Evolutionary conservation across 2,113 vertebrate genomes (phyloP).

Genomic region (Rynchops niger): DNA sequence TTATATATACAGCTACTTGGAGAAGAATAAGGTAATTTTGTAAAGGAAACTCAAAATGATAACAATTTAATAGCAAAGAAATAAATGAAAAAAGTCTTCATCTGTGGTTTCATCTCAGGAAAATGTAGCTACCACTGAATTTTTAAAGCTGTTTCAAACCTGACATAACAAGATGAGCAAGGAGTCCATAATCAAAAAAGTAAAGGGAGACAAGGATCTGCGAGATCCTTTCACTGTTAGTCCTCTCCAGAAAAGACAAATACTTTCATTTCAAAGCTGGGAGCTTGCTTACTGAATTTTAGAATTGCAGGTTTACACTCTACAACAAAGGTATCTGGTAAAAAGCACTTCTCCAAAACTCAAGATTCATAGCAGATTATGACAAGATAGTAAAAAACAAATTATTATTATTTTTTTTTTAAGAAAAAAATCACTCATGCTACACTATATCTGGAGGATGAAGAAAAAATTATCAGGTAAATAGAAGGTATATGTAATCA

Average conservation of each 20-base stretch:
- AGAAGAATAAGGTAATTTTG: neutral
- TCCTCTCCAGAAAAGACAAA: neutral
- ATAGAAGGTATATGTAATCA: neutral
- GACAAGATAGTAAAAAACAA: neutral
- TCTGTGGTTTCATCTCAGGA: neutral
- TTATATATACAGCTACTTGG: neutral
- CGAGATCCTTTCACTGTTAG: neutral
- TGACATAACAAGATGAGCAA: neutral
- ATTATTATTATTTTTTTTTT: neutral
- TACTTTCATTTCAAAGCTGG: neutral
- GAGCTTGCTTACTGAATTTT: neutral
- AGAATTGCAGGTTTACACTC: neutral
- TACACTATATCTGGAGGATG: neutral
- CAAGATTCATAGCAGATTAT: neutral
- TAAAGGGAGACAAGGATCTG: neutral
- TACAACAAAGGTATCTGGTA: neutral
- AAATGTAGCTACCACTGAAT: neutral
- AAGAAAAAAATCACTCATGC: neutral
- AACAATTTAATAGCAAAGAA: neutral
- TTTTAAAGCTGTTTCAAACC: neutral
- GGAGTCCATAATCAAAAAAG: neutral
- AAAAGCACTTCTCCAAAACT: neutral
- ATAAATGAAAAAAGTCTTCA: neutral
- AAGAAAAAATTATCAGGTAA: neutral
- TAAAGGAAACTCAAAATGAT: neutral